Percentiles rank a stretch among this genome's conserved stretches.
phyloP scores from a whole-genome alignment of 2,113 vertebrate species.

The Argyrosomus japonicus region DNA sequence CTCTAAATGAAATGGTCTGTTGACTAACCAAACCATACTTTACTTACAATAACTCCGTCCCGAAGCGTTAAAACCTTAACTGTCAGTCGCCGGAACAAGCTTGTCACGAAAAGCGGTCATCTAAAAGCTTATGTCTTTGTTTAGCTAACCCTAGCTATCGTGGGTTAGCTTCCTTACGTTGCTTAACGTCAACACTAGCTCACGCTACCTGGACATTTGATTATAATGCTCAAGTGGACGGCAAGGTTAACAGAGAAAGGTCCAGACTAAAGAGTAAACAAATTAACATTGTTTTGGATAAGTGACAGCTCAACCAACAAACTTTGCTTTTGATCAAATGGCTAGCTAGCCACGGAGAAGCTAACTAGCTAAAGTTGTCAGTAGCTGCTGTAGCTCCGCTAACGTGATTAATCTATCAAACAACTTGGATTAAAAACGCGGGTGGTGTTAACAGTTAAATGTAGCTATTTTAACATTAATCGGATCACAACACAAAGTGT shows the following conservation, averaged over 20 bases:
- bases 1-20: neutral
- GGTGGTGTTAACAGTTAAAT: no score
- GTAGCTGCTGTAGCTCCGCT: conserved; percentile 10
- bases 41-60: neutral
- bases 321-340: conserved; percentile 17
- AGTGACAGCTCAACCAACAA: neutral
- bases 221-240: neutral
- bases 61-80: neutral
- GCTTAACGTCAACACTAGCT: conserved; percentile 21
- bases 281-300: neutral
- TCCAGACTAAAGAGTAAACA: fast-evolving
- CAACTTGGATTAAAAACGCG: neutral
- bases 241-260: neutral
- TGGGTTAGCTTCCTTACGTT: conserved; percentile 30
- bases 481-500: neutral
- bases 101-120: conserved; percentile 14
- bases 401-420: neutral
- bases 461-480: fast-evolving
- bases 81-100: neutral
- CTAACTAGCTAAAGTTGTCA: conserved; percentile 63
- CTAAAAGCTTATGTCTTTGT: conserved; percentile 65
- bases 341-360: conserved; percentile 21
- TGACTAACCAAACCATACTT: neutral
- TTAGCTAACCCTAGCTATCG: conserved; percentile 66
- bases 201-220: neutral